Conservation (phyloP, 1,140 invertebrate species). For the Drosophila watanabei region DNA sequence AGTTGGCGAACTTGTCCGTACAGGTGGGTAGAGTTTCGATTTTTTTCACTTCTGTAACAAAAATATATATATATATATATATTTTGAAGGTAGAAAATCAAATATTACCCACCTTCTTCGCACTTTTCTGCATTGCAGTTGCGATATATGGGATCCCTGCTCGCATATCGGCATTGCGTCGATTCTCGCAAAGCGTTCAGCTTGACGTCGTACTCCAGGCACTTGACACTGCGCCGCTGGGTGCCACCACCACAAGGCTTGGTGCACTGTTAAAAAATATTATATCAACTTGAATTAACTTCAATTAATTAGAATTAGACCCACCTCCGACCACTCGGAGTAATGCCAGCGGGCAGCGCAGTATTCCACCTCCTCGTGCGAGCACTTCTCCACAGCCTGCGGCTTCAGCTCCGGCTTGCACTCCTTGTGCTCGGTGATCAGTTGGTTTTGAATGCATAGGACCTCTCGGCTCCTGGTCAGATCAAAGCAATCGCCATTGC, state of each 20-base stretch:
- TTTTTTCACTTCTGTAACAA: conserved; percentile 57
- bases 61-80: not conserved
- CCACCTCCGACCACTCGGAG: conserved; percentile 88
- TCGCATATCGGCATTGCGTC: conserved; percentile 86
- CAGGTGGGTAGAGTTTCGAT: conserved; percentile 86
- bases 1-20: conserved; percentile 90
- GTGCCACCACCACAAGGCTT: conserved; percentile 88
- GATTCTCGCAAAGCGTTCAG: conserved; percentile 80
- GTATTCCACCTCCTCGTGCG: conserved; percentile 85
- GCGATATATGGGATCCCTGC: conserved; percentile 87
- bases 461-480: conserved; percentile 86
- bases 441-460: conserved; percentile 86
- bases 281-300: not conserved
- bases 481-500: conserved; percentile 86
- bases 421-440: conserved; percentile 84
- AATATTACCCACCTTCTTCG: conserved; percentile 66
- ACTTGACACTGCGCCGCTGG: conserved; percentile 88
- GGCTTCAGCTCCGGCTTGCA: conserved; percentile 78
- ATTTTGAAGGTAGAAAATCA: not conserved
- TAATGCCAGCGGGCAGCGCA: conserved; percentile 88
- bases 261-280: conserved; percentile 41
- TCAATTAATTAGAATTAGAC: not conserved
- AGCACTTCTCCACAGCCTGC: conserved; percentile 81
- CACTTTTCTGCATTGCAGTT: conserved; percentile 89
- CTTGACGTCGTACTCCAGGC: conserved; percentile 87